Conservation (phyloP, 2,797 vertebrate genomes). For the Bryconaethiops microstoma region DNA sequence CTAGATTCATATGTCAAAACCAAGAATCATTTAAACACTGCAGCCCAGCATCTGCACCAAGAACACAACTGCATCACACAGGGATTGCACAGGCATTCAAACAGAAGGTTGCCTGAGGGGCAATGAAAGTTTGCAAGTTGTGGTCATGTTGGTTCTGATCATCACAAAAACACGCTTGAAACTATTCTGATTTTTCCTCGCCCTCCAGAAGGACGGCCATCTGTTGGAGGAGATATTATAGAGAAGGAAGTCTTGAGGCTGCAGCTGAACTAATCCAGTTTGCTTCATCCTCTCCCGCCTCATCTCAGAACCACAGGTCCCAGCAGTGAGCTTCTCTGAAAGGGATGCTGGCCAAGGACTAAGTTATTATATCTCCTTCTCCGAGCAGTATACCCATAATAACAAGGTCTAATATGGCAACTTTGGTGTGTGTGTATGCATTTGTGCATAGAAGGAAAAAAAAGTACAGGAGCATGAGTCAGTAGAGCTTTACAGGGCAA, state of each 20-base stretch:
- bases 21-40: not conserved
- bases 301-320: slow-evolving; percentile 18
- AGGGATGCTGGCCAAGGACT: slow-evolving; percentile 17
- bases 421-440: not conserved
- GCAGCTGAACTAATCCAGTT: slow-evolving; percentile 69
- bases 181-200: slow-evolving; percentile 39
- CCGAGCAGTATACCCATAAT: slow-evolving; percentile 15
- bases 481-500: no score
- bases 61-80: slow-evolving; percentile 11
- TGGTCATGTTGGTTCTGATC: slow-evolving; percentile 12
- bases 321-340: slow-evolving; percentile 11
- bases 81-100: not conserved
- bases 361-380: slow-evolving; percentile 33
- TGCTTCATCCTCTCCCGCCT: slow-evolving; percentile 49
- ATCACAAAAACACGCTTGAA: slow-evolving; percentile 40
- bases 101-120: slow-evolving; percentile 30
- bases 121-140: slow-evolving; percentile 27
- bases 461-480: no score
- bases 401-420: slow-evolving; percentile 11
- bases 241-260: slow-evolving; percentile 59
- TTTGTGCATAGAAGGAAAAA: no score
- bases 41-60: not conserved
- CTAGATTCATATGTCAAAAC: no score
- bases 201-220: slow-evolving; percentile 44
- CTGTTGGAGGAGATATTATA: slow-evolving; percentile 67